These are phyloP conservation scores for Chrysochloris asiatica DNA, from an alignment of 2,113 vertebrate genomes.

Conservation along the genomic window DNA sequence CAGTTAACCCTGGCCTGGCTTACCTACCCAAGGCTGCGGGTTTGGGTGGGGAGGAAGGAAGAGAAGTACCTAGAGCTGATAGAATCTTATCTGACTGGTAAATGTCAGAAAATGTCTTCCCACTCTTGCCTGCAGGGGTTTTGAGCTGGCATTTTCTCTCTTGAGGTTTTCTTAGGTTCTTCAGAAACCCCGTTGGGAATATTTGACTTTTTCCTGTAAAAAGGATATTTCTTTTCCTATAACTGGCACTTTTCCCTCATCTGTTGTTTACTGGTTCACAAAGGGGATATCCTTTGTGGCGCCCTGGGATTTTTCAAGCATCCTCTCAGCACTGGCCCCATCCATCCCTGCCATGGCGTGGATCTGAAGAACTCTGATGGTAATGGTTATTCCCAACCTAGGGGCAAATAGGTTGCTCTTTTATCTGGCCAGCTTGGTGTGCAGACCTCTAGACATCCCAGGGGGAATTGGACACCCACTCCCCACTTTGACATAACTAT, in stretches of 20 bases:
- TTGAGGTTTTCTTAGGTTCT: neutral
- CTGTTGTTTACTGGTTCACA: neutral
- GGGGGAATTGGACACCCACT: neutral
- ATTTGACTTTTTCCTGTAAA: neutral
- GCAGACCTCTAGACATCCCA: neutral
- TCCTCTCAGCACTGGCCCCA: neutral
- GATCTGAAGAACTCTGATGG: neutral
- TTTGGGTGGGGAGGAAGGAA: neutral
- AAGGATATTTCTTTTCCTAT: neutral
- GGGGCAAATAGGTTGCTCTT: neutral
- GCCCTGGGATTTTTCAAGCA: neutral
- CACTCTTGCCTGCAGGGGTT: neutral
- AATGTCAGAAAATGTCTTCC: neutral
- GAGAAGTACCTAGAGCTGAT: neutral
- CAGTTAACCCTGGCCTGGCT: neutral
- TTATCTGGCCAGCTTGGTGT: neutral
- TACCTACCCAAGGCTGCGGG: neutral
- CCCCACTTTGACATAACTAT: neutral
- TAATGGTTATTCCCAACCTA: neutral
- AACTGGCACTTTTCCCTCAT: neutral
- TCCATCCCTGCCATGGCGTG: neutral
- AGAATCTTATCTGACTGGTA: neutral
- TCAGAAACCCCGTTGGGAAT: neutral
- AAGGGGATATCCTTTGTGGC: neutral
- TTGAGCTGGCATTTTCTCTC: neutral